phyloP scores from a whole-genome alignment of 2,888 invertebrate species.

The Nephrotoma appendiculata region DNA sequence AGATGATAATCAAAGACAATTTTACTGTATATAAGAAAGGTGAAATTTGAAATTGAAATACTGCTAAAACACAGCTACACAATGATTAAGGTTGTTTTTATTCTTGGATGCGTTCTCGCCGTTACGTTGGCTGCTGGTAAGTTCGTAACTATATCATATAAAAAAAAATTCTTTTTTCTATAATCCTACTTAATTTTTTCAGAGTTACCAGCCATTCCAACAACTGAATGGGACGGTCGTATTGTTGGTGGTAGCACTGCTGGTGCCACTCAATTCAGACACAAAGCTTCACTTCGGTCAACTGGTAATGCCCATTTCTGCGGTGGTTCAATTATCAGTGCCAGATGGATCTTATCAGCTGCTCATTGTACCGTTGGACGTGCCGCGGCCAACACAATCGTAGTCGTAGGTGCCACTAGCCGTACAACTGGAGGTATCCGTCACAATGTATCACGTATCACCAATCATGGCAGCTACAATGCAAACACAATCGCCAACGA shows the following conservation, averaged over 20 bases:
- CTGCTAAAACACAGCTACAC: background rate
- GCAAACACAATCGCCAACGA: conserved; percentile 8
- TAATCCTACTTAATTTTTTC: background rate
- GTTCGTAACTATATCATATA: too few relatives aligned
- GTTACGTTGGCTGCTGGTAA: background rate
- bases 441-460: background rate
- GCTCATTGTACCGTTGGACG: background rate
- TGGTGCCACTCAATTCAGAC: conserved; percentile 5
- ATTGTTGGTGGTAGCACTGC: conserved; percentile 9
- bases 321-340: background rate
- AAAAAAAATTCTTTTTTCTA: too few relatives aligned
- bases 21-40: too few relatives aligned
- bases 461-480: conserved; percentile 9
- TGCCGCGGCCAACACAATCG: background rate
- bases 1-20: too few relatives aligned
- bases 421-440: background rate
- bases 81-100: background rate
- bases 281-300: conserved; percentile 6
- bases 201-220: background rate
- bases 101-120: background rate
- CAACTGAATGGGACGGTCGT: conserved; percentile 6
- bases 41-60: too few relatives aligned
- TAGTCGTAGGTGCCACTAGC: background rate
- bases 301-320: conserved; percentile 2
- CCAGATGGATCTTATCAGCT: background rate